These are phyloP conservation scores for Cololabis saira DNA, from an alignment of 2,113 vertebrate genomes.

Conservation along the genomic window DNA sequence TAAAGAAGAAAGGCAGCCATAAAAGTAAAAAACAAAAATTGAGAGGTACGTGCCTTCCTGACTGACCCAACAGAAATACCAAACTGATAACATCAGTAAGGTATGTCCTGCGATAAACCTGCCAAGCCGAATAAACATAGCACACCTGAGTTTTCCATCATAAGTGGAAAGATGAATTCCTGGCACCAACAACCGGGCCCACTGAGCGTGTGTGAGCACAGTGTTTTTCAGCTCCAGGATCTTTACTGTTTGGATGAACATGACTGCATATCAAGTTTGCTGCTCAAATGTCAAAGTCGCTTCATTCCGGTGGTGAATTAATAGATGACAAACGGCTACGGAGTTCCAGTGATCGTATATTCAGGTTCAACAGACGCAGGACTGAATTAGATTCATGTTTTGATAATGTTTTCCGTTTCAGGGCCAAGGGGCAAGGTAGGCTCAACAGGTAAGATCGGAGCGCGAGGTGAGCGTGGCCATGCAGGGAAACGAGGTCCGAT, in stretches of 20 bases:
- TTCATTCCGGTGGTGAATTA: constrained; percentile 37
- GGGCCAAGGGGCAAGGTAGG: constrained; percentile 92
- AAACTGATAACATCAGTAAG: constrained; percentile 8
- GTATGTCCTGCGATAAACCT: constrained; percentile 22
- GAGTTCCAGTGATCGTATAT: constrained; percentile 15
- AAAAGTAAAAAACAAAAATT: constrained; percentile 9
- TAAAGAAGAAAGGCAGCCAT: background rate
- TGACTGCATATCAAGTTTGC: background rate
- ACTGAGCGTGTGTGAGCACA: constrained; percentile 5
- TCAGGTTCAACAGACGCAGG: background rate
- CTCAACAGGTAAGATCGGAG: constrained; percentile 87
- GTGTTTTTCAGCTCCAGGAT: constrained; percentile 12
- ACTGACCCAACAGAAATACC: background rate
- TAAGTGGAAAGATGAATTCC: constrained; percentile 37
- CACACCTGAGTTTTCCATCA: constrained; percentile 48
- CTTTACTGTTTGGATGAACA: constrained; percentile 4
- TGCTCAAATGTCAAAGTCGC: constrained; percentile 21
- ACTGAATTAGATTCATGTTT: background rate
- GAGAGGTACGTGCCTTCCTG: background rate
- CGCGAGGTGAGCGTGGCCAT: constrained; percentile 90
- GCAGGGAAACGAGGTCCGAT: constrained; percentile 90
- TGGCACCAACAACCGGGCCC: constrained; percentile 12
- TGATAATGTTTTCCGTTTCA: constrained; percentile 81
- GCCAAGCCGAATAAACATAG: constrained; percentile 7
- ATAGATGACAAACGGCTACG: constrained; percentile 1